Evolutionary conservation across 1,140 invertebrate species (phyloP).

Genomic region (Drosophila arawakana): DNA sequence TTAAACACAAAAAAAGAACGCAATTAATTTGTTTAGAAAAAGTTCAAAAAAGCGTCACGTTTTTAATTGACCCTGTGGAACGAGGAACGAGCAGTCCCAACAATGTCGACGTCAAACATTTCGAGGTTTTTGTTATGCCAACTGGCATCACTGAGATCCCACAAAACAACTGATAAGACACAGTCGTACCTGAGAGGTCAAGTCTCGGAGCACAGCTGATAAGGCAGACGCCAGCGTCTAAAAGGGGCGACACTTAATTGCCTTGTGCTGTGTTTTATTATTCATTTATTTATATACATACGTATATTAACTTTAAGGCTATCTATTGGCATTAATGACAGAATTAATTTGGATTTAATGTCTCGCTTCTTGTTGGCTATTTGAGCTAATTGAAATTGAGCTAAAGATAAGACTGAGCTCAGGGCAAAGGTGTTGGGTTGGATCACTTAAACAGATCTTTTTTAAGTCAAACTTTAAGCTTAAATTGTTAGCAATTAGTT

Average conservation of each 20-base stretch:
- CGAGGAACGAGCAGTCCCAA: neutral
- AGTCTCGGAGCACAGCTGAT: conserved; percentile 28
- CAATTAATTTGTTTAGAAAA: conserved; percentile 46
- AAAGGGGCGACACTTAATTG: conserved; percentile 12
- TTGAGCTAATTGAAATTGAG: conserved; percentile 56
- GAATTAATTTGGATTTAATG: conserved; percentile 63
- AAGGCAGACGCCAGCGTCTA: conserved; percentile 9
- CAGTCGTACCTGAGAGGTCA: conserved; percentile 45
- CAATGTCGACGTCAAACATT: conserved; percentile 23
- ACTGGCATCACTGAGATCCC: conserved; percentile 30
- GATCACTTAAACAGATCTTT: neutral
- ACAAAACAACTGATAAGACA: conserved; percentile 49
- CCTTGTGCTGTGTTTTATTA: conserved; percentile 11
- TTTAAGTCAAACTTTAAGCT: neutral
- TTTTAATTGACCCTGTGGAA: conserved; percentile 57
- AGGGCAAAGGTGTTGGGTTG: conserved; percentile 2
- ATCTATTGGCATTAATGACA: conserved; percentile 16
- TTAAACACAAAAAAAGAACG: conserved; percentile 23
- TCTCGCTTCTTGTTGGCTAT: conserved; percentile 43
- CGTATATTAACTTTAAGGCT: conserved; percentile 1
- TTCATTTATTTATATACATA: neutral
- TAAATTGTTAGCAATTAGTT: too few relatives aligned
- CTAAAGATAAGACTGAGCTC: conserved; percentile 2
- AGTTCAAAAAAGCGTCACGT: conserved; percentile 55
- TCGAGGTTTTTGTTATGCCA: conserved; percentile 50